Conservation (phyloP, 2,113 vertebrate genomes). For the Notarius quadriscutis region DNA sequence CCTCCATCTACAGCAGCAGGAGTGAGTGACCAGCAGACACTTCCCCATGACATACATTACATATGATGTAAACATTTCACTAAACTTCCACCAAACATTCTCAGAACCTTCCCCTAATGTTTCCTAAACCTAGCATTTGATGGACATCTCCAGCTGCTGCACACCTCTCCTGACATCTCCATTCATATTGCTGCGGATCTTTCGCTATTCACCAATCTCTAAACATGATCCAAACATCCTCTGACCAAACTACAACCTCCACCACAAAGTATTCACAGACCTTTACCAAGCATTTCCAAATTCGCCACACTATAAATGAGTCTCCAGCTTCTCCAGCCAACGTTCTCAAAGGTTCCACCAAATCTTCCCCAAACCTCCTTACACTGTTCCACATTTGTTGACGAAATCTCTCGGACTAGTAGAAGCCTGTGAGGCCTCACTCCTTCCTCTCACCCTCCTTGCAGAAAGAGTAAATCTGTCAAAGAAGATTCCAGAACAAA, state of each 20-base stretch:
- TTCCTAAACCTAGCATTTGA: neutral
- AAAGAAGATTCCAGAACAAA: slow-evolving; percentile 68
- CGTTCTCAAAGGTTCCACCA: neutral
- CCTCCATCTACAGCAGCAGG: slow-evolving; percentile 76
- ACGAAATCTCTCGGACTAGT: neutral
- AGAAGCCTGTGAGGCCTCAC: neutral
- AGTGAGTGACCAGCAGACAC: slow-evolving; percentile 68
- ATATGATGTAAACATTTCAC: neutral
- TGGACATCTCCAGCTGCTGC: neutral
- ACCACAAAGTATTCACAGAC: neutral
- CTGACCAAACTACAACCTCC: neutral
- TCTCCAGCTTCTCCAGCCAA: neutral
- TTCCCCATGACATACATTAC: neutral
- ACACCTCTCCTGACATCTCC: neutral
- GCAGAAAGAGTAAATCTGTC: slow-evolving; percentile 76
- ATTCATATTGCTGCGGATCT: neutral
- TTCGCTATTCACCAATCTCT: too few species aligned
- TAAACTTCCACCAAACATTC: neutral
- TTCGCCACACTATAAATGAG: neutral
- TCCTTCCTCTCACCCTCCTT: neutral
- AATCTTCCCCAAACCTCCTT: neutral
- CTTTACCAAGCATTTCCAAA: neutral
- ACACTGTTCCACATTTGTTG: too few species aligned
- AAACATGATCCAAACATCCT: neutral
- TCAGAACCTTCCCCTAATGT: neutral